phyloP scores from a whole-genome alignment of 2,888 invertebrate species.

The Yponomeuta evonymella region DNA sequence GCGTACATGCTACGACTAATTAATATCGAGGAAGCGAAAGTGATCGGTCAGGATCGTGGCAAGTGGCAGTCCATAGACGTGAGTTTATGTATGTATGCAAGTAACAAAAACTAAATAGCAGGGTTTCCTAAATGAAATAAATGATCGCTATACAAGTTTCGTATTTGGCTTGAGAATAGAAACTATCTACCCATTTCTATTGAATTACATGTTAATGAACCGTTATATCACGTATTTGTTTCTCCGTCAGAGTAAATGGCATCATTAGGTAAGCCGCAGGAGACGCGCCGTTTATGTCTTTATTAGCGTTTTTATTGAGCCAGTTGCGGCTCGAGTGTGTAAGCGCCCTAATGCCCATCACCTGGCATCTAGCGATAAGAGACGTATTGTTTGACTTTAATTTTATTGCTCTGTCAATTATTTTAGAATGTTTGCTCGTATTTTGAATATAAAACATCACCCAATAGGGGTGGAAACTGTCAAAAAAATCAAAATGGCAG shows the following conservation, averaged over 20 bases:
- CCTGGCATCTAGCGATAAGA: slow-evolving; percentile 34
- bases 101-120: too few relatives aligned
- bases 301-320: slow-evolving; percentile 55
- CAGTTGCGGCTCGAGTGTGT: slow-evolving; percentile 27
- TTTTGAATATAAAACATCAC: background rate
- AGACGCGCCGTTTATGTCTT: slow-evolving; percentile 58
- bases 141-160: too few relatives aligned
- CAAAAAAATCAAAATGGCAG: too few relatives aligned
- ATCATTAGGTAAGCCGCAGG: slow-evolving; percentile 71
- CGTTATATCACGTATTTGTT: slow-evolving; percentile 28
- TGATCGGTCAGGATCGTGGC: too few relatives aligned
- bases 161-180: background rate
- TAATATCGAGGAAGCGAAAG: too few relatives aligned
- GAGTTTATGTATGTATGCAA: too few relatives aligned
- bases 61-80: too few relatives aligned
- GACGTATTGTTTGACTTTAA: slow-evolving; percentile 8
- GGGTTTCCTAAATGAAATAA: too few relatives aligned
- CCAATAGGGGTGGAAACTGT: too few relatives aligned
- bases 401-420: slow-evolving; percentile 29
- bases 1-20: too few relatives aligned
- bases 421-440: slow-evolving; percentile 1
- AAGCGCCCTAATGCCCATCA: slow-evolving; percentile 34
- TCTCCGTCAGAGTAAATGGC: slow-evolving; percentile 46
- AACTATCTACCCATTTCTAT: background rate
- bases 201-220: background rate